phyloP scores from a whole-genome alignment of 2,113 vertebrate species.

The Cyphotilapia sp. region DNA sequence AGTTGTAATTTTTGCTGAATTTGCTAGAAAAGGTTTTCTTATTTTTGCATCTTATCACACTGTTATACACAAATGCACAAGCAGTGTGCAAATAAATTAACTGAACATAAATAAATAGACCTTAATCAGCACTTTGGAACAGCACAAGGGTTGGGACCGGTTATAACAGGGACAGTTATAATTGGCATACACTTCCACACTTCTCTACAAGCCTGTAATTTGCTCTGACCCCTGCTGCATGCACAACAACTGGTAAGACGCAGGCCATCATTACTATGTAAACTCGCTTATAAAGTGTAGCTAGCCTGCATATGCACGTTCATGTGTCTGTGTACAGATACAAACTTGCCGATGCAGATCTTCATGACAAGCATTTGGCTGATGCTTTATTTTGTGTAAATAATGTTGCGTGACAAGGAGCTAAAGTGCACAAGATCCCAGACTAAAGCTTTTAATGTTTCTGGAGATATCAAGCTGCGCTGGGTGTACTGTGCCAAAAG shows the following conservation, averaged over 20 bases:
- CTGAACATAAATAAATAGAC: conserved; percentile 19
- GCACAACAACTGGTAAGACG: conserved; percentile 22
- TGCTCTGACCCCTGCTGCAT: conserved; percentile 34
- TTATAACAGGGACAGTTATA: conserved; percentile 41
- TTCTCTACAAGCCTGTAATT: conserved; percentile 47
- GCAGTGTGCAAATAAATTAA: conserved; percentile 17
- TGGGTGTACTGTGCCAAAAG: conserved; percentile 42
- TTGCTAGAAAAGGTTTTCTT: background rate
- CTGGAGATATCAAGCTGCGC: conserved; percentile 48
- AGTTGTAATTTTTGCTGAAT: background rate
- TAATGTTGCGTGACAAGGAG: background rate
- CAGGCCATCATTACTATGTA: conserved; percentile 46
- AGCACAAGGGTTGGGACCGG: background rate
- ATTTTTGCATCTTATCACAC: background rate
- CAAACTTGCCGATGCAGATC: background rate
- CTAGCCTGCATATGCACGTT: background rate
- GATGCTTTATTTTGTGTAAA: conserved; percentile 31
- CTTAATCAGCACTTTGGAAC: conserved; percentile 38
- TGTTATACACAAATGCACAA: background rate
- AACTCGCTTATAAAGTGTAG: conserved; percentile 19
- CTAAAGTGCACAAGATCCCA: conserved; percentile 33
- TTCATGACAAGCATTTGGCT: conserved; percentile 2
- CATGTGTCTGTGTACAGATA: background rate
- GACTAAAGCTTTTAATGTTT: conserved; percentile 43
- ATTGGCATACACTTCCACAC: conserved; percentile 25